Evolutionary conservation across 2,888 invertebrate species (phyloP).

Genomic region (Dolomedes plantarius): DNA sequence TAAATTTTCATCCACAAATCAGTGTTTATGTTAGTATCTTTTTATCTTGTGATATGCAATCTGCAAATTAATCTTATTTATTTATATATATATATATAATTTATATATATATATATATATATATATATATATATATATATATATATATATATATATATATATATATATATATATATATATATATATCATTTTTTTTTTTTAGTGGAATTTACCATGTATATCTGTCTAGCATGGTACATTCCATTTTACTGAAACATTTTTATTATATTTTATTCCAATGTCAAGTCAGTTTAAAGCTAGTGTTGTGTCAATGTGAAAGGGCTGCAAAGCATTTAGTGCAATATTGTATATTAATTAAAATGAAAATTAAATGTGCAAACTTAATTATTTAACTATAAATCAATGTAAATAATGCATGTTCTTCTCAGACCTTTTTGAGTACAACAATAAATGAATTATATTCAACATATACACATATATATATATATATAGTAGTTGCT

Average conservation of each 20-base stretch:
- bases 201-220: too few relatives aligned
- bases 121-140: too few relatives aligned
- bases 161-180: too few relatives aligned
- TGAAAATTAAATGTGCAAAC: not conserved
- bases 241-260: not conserved
- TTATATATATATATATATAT: too few relatives aligned
- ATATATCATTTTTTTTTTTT: too few relatives aligned
- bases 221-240: not conserved
- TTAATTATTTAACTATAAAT: not conserved
- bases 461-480: not conserved
- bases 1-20: too few relatives aligned
- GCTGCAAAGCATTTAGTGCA: slow-evolving; percentile 61
- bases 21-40: too few relatives aligned
- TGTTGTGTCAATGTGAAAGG: slow-evolving; percentile 38
- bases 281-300: slow-evolving; percentile 22
- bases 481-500: not conserved
- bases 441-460: not conserved
- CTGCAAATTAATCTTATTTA: too few relatives aligned
- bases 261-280: not conserved
- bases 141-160: too few relatives aligned
- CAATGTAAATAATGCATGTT: slow-evolving; percentile 20
- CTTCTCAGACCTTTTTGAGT: not conserved
- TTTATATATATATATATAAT: too few relatives aligned
- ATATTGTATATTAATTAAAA: slow-evolving; percentile 42
- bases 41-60: too few relatives aligned